Evolutionary conservation across 2,888 invertebrate species (phyloP).

Genomic region (Nephrotoma flavescens): DNA sequence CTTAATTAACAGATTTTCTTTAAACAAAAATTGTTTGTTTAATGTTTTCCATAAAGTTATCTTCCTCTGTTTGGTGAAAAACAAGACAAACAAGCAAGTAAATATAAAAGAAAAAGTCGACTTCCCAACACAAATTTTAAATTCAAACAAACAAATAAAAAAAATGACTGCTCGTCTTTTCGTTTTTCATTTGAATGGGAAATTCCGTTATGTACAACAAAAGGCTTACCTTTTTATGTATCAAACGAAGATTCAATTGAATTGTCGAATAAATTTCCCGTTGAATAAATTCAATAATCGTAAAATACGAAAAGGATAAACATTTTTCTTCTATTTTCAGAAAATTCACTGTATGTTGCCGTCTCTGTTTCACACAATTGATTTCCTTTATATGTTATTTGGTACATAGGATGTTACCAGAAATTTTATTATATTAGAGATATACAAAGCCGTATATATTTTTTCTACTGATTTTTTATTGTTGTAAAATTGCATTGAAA

Average conservation of each 20-base stretch:
- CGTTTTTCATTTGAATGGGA: background rate
- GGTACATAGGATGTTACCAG: background rate
- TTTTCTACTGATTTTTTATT: too few relatives aligned
- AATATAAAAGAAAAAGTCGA: background rate
- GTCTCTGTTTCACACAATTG: background rate
- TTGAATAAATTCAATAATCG: background rate
- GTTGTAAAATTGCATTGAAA: too few relatives aligned
- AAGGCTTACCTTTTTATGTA: background rate
- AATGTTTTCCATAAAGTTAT: background rate
- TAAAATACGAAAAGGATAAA: background rate
- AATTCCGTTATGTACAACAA: background rate
- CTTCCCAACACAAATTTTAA: background rate
- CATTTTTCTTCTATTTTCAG: background rate
- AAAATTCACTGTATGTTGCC: background rate
- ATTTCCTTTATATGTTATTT: background rate
- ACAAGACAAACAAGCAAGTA: background rate
- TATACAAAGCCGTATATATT: too few relatives aligned
- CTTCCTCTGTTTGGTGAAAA: background rate
- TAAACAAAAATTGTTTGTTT: background rate
- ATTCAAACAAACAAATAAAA: background rate
- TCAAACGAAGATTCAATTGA: background rate
- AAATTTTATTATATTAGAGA: too few relatives aligned
- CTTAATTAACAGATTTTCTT: background rate
- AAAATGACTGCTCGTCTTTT: background rate
- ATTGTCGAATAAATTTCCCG: background rate